Evolutionary conservation across 37 sponge, comb jelly and placozoan genomes (phyloP).

Genomic region (Hexactinellida sp.): DNA sequence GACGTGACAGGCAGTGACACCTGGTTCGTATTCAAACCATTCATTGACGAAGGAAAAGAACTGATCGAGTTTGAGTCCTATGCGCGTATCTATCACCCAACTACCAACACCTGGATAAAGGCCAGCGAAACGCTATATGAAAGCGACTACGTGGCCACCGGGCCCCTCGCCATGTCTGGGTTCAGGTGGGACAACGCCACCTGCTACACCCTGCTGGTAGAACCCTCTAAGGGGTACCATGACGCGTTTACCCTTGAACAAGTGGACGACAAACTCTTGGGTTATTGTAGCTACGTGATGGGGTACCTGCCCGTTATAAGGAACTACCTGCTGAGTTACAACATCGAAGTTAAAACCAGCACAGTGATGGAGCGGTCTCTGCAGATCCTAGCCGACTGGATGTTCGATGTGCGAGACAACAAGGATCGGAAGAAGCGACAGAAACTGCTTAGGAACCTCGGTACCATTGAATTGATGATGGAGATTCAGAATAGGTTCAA

Average conservation of each 20-base stretch:
- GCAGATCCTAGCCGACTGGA: neutral
- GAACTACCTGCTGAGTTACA: constrained; percentile 24
- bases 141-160: neutral
- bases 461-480: constrained; percentile 21
- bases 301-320: constrained; percentile 51
- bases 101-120: constrained; percentile 29
- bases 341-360: neutral
- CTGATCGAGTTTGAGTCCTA: constrained; percentile 24
- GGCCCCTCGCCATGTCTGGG: neutral
- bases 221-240: constrained; percentile 5
- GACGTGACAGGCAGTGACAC: neutral
- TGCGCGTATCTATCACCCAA: constrained; percentile 34
- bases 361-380: neutral
- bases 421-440: constrained; percentile 36
- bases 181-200: constrained; percentile 22
- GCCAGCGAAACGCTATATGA: constrained; percentile 16
- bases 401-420: neutral
- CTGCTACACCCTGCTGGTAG: neutral
- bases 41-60: constrained; percentile 20
- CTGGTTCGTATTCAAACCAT: constrained; percentile 5
- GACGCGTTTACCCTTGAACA: constrained; percentile 27
- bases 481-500: neutral
- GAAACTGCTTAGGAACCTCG: constrained; percentile 52
- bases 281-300: constrained; percentile 50
- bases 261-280: constrained; percentile 44